phyloP scores from a whole-genome alignment of 2,797 vertebrate species.

The Miichthys miiuy region DNA sequence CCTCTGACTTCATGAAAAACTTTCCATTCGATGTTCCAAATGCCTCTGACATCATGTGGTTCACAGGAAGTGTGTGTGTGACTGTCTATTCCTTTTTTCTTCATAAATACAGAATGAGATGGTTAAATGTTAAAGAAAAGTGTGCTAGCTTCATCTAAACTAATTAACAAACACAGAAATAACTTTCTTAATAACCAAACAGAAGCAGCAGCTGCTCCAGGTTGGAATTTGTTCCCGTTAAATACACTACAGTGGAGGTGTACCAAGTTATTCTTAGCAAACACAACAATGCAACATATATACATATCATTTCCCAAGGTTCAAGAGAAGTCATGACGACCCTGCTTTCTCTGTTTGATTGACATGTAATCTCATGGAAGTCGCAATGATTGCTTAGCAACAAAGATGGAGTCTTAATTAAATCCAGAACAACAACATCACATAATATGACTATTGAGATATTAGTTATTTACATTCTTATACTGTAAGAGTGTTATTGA shows the following conservation, averaged over 20 bases:
- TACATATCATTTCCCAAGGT: background rate
- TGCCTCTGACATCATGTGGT: background rate
- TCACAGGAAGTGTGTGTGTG: background rate
- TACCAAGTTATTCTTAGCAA: background rate
- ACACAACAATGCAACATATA: background rate
- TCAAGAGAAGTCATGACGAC: background rate
- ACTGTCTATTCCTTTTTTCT: background rate
- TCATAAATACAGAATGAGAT: background rate
- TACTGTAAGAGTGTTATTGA: background rate
- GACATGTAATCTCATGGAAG: background rate
- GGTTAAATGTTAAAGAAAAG: background rate
- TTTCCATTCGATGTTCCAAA: background rate
- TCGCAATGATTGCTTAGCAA: background rate
- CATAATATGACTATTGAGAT: background rate
- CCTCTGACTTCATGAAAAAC: background rate
- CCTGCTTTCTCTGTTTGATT: background rate
- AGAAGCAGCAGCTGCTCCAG: background rate
- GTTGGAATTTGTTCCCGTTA: background rate
- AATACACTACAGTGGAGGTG: background rate
- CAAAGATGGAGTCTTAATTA: background rate
- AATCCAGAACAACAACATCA: background rate
- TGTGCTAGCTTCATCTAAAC: background rate
- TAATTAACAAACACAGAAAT: background rate
- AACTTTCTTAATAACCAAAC: background rate
- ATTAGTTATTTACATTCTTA: background rate